phyloP scores from a whole-genome alignment of 2,797 vertebrate genomes.

The Propithecus perrieri region DNA sequence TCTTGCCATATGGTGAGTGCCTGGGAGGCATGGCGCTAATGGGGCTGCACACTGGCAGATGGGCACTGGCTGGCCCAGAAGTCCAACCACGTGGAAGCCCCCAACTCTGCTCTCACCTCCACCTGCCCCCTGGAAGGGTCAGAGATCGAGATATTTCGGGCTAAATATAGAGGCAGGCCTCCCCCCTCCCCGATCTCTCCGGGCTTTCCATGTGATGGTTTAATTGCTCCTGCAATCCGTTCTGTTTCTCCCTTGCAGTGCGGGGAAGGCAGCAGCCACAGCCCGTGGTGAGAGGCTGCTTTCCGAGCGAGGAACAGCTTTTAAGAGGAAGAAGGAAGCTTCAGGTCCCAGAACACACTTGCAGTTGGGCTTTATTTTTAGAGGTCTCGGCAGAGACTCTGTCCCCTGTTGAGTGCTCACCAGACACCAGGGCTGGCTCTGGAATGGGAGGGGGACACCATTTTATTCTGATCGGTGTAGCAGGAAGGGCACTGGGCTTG shows the following conservation, averaged over 20 bases:
- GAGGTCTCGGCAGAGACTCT: background rate
- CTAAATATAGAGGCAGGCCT: conserved; percentile 22
- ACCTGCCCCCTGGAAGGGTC: background rate
- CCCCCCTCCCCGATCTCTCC: background rate
- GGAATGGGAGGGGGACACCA: background rate
- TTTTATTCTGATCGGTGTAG: background rate
- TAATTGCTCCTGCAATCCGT: conserved; percentile 25
- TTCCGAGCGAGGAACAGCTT: background rate
- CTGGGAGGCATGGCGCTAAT: background rate
- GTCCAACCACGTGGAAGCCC: rapidly evolving
- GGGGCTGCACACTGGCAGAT: background rate
- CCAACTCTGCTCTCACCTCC: background rate
- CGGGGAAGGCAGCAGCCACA: background rate
- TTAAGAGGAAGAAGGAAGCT: background rate
- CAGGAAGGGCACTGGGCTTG: background rate
- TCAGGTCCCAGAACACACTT: background rate
- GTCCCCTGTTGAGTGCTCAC: background rate
- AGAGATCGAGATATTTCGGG: background rate
- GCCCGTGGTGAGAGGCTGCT: background rate
- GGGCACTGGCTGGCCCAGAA: background rate
- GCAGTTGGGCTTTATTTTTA: background rate
- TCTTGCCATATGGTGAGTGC: conserved; percentile 27
- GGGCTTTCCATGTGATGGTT: background rate
- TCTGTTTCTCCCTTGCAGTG: background rate
- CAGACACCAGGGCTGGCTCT: background rate